Percentiles rank a stretch among this genome's conserved stretches.
Conservation (phyloP, 2,797 vertebrate genomes). For the Bradypus variegatus region DNA sequence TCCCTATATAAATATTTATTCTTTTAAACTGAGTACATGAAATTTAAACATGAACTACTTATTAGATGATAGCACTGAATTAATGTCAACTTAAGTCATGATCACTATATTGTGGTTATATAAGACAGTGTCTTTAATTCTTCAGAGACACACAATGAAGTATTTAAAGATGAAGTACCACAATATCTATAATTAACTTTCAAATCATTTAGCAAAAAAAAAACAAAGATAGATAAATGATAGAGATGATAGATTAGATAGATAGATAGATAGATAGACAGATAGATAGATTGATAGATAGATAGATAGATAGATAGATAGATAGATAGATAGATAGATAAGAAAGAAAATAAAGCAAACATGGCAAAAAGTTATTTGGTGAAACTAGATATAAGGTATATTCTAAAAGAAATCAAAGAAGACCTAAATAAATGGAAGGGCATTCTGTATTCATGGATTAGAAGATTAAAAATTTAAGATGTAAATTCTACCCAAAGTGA, state of each 20-base stretch:
- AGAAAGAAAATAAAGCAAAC: background rate
- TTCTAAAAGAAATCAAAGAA: too few species aligned
- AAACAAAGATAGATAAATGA: background rate
- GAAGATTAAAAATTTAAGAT: too few species aligned
- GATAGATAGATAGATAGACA: too few species aligned
- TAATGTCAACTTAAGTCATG: background rate
- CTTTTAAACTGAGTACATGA: slow-evolving; percentile 18
- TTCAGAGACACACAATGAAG: background rate
- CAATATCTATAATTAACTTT: background rate
- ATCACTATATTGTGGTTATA: background rate
- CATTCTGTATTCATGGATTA: too few species aligned
- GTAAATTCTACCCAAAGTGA: too few species aligned
- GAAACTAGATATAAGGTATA: background rate
- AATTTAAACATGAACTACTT: slow-evolving; percentile 1
- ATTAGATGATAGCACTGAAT: background rate
- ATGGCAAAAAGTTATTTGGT: background rate
- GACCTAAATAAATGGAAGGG: too few species aligned
- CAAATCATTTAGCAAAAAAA: background rate
- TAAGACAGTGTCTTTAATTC: background rate
- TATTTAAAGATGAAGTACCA: background rate
- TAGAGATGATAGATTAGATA: too few species aligned
- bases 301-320: too few species aligned
- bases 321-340: too few species aligned
- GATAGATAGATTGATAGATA: too few species aligned
- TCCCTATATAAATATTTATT: slow-evolving; percentile 4